Conservation (phyloP, 2,888 invertebrate species). For the Oscheius sp. region DNA sequence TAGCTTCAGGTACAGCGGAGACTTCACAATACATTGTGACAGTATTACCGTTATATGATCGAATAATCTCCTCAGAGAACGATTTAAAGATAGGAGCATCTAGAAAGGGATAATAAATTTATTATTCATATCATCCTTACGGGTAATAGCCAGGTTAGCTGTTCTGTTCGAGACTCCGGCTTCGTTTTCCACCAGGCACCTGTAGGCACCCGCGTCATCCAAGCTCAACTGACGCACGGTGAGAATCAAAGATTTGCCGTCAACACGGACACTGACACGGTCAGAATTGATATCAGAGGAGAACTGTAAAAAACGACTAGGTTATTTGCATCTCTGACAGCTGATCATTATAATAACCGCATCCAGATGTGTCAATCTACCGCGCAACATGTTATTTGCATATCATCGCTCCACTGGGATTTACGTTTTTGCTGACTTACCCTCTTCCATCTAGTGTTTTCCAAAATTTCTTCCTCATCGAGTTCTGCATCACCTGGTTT, state of each 20-base stretch:
- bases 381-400: slow-evolving; percentile 29
- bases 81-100: slow-evolving; percentile 47
- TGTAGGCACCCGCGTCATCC: slow-evolving; percentile 58
- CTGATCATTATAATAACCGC: slow-evolving; percentile 18
- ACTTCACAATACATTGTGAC: slow-evolving; percentile 53
- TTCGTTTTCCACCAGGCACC: slow-evolving; percentile 57
- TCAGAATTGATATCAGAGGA: slow-evolving; percentile 33
- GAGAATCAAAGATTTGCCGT: slow-evolving; percentile 47
- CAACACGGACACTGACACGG: slow-evolving; percentile 35
- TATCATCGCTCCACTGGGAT: slow-evolving; percentile 19
- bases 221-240: slow-evolving; percentile 43
- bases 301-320: slow-evolving; percentile 35
- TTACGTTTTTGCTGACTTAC: slow-evolving; percentile 24
- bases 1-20: slow-evolving; percentile 54
- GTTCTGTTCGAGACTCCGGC: slow-evolving; percentile 50
- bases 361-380: slow-evolving; percentile 29
- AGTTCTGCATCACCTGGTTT: slow-evolving; percentile 21
- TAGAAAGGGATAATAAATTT: slow-evolving; percentile 16
- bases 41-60: slow-evolving; percentile 47
- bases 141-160: slow-evolving; percentile 49
- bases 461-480: slow-evolving; percentile 38
- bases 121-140: slow-evolving; percentile 32
- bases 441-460: slow-evolving; percentile 42
- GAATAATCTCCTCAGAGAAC: slow-evolving; percentile 37
- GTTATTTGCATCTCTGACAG: background rate